Conservation (phyloP, 1,140 invertebrate species). For the Periplaneta americana region DNA sequence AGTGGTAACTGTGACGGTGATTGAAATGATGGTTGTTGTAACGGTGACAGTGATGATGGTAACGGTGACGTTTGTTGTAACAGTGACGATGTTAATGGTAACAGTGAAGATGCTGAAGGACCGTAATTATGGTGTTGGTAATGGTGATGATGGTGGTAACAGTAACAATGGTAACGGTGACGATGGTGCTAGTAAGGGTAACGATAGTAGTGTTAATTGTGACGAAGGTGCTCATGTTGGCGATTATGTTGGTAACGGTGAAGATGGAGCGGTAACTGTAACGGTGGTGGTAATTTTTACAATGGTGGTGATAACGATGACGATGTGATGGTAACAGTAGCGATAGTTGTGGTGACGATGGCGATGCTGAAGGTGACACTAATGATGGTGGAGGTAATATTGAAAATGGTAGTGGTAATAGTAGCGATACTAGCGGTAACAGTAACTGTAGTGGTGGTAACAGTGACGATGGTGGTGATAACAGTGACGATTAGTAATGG, state of each 20-base stretch:
- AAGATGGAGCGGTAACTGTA: not conserved
- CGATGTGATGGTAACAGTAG: not conserved
- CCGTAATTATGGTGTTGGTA: not conserved
- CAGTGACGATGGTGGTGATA: too few relatives aligned
- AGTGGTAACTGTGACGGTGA: too few relatives aligned
- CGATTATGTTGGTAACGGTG: not conserved
- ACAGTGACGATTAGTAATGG: too few relatives aligned
- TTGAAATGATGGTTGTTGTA: too few relatives aligned
- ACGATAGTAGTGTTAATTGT: not conserved
- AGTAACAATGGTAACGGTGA: too few relatives aligned
- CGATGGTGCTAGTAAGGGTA: not conserved
- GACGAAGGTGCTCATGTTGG: not conserved
- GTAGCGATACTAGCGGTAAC: not conserved
- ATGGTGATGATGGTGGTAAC: not conserved
- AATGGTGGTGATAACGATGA: not conserved
- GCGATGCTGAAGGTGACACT: not conserved
- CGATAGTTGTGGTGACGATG: not conserved
- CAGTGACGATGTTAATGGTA: too few relatives aligned
- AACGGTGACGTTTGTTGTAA: too few relatives aligned
- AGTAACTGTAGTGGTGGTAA: not conserved
- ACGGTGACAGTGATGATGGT: too few relatives aligned
- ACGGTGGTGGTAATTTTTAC: not conserved
- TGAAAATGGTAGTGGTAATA: not conserved
- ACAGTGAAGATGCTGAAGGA: not conserved
- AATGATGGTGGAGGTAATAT: not conserved